phyloP scores from a whole-genome alignment of 2,888 invertebrate species.

The Drosophila seclusa region DNA sequence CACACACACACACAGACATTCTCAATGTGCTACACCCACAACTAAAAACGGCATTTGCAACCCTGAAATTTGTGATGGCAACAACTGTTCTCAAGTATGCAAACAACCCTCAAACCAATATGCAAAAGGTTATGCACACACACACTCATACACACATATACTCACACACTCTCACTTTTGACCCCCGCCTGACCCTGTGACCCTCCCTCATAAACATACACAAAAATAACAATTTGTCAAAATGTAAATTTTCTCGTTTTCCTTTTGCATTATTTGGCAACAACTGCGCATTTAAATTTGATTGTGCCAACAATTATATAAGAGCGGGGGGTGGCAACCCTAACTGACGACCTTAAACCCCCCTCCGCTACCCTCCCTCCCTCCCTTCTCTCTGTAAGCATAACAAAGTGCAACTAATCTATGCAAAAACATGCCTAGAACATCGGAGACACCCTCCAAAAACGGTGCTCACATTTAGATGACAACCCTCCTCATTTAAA shows the following conservation, averaged over 20 bases:
- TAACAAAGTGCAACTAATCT: constrained; percentile 75
- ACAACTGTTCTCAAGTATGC: constrained; percentile 40
- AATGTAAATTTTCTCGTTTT: constrained; percentile 70
- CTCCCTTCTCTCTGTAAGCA: constrained; percentile 12
- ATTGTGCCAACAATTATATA: constrained; percentile 70
- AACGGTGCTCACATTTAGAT: constrained; percentile 19
- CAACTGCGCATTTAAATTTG: constrained; percentile 69
- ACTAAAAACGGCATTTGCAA: constrained; percentile 39
- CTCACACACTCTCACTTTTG: constrained; percentile 40
- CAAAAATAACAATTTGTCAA: constrained; percentile 72
- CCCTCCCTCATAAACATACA: constrained; percentile 17
- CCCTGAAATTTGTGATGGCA: constrained; percentile 37
- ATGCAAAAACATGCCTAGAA: constrained; percentile 75
- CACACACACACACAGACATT: background rate
- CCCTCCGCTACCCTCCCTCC: background rate
- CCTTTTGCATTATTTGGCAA: constrained; percentile 20
- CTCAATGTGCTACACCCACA: constrained; percentile 37
- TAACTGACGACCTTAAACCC: constrained; percentile 37
- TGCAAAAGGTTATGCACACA: constrained; percentile 56
- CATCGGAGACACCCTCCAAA: constrained; percentile 17
- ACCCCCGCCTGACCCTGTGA: constrained; percentile 51
- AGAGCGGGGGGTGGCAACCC: constrained; percentile 28
- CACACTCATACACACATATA: constrained; percentile 6
- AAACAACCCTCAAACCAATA: constrained; percentile 48
- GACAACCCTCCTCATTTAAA: constrained; percentile 52